Percentiles rank a stretch among this genome's conserved stretches.
phyloP scores from a whole-genome alignment of 2,888 invertebrate genomes.

The Aphodius sticticus region DNA sequence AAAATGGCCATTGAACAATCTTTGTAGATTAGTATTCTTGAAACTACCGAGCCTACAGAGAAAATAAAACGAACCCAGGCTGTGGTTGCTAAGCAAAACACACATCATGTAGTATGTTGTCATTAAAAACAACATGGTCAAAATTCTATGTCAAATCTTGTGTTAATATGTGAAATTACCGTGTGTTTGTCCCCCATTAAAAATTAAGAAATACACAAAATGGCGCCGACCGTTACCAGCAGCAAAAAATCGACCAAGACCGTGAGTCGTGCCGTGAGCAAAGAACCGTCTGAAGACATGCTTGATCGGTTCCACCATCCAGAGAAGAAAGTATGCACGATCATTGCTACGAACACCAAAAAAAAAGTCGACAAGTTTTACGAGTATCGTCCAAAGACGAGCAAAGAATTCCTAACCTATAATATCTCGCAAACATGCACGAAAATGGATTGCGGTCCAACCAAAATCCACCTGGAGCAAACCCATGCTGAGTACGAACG shows the following conservation, averaged over 20 bases:
- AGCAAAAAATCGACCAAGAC: neutral
- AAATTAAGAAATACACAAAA: neutral
- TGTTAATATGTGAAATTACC: slow-evolving; percentile 4
- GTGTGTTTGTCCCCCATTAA: neutral
- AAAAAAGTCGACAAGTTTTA: slow-evolving; percentile 42
- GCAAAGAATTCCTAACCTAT: slow-evolving; percentile 47
- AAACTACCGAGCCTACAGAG: no score
- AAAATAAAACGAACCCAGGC: neutral
- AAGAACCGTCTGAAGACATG: slow-evolving; percentile 36
- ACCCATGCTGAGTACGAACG: slow-evolving; percentile 48
- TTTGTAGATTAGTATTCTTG: no score
- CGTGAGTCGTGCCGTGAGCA: neutral
- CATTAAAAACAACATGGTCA: neutral
- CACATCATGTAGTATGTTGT: neutral
- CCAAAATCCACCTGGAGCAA: slow-evolving; percentile 47
- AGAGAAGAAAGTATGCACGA: slow-evolving; percentile 42
- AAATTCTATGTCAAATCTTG: neutral
- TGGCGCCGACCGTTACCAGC: neutral
- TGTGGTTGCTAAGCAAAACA: neutral
- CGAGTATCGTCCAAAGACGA: slow-evolving; percentile 40
- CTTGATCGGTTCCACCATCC: slow-evolving; percentile 35
- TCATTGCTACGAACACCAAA: slow-evolving; percentile 42
- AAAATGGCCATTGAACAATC: no score
- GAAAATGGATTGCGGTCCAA: slow-evolving; percentile 46
- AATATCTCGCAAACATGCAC: slow-evolving; percentile 50